These are phyloP conservation scores for Hemithea aestivaria DNA, from an alignment of 2,888 invertebrate species.

Conservation along the genomic window DNA sequence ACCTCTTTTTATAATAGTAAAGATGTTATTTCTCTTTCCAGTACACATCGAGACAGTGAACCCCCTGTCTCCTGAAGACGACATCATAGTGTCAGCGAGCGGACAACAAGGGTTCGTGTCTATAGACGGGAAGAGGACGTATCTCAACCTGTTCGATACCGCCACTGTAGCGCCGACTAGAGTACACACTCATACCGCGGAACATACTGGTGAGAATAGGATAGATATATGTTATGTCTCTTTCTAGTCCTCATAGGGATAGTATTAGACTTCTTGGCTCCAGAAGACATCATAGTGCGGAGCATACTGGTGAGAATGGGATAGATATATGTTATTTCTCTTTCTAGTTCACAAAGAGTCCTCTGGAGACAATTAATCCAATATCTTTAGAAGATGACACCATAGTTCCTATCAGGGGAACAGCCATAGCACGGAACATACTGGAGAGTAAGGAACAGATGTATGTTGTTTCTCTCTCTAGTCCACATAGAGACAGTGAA, in stretches of 20 bases:
- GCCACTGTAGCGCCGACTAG: conserved; percentile 54
- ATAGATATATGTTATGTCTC: no score
- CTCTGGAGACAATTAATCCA: conserved; percentile 77
- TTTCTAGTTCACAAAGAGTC: no score
- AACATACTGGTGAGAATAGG: conserved; percentile 48
- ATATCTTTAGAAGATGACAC: conserved; percentile 77
- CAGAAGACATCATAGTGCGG: conserved; percentile 82
- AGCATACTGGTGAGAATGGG: conserved; percentile 48
- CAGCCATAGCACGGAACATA: no score
- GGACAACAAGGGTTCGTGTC: conserved; percentile 93
- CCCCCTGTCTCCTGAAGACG: conserved; percentile 54
- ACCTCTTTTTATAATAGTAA: no score
- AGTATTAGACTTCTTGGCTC: no score
- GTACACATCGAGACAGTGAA: conserved; percentile 82
- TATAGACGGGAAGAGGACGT: conserved; percentile 93
- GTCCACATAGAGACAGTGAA: no score
- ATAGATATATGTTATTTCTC: no score
- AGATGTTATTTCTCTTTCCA: conserved; percentile 51
- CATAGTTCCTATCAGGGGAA: conserved; percentile 88
- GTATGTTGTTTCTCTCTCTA: no score
- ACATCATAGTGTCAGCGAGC: conserved; percentile 88
- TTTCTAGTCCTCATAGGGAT: no score
- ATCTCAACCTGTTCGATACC: conserved; percentile 90
- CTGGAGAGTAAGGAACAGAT: no score
- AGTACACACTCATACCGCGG: conserved; percentile 37